Evolutionary conservation across 1,140 invertebrate genomes (phyloP).

Genomic region (Micrasema longulum): DNA sequence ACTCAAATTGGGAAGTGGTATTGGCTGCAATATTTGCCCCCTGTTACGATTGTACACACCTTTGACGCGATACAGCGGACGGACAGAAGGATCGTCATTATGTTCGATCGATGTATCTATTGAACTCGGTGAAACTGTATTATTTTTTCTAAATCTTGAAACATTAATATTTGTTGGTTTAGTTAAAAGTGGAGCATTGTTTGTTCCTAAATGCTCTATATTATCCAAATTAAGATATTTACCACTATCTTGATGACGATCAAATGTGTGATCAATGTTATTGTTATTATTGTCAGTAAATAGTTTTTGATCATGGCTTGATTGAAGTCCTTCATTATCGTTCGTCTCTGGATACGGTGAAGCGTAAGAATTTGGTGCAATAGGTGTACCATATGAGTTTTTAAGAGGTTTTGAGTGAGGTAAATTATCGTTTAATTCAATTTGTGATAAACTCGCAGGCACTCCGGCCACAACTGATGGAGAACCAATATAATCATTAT

Average conservation of each 20-base stretch:
- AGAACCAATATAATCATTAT: constrained; percentile 47
- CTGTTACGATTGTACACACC: constrained; percentile 51
- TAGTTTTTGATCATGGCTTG: constrained; percentile 8
- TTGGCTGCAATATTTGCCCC: constrained; percentile 65
- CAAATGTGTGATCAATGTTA: not conserved
- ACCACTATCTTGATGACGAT: constrained; percentile 18
- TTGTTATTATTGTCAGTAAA: constrained; percentile 6
- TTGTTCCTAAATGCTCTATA: constrained; percentile 26
- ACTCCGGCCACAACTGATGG: constrained; percentile 30
- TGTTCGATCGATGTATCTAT: constrained; percentile 6
- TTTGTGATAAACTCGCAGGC: constrained; percentile 35
- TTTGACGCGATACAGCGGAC: constrained; percentile 21
- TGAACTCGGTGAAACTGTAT: constrained; percentile 2
- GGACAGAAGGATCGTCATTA: constrained; percentile 42
- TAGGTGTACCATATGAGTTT: constrained; percentile 51
- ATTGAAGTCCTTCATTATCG: constrained; percentile 32
- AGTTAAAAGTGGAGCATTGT: constrained; percentile 20
- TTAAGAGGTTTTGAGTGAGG: constrained; percentile 28
- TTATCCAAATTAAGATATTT: constrained; percentile 7
- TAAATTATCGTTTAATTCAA: constrained; percentile 12
- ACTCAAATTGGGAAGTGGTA: constrained; percentile 69
- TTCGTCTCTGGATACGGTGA: constrained; percentile 43
- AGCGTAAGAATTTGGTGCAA: constrained; percentile 43
- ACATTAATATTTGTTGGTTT: constrained; percentile 23
- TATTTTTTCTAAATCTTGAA: constrained; percentile 26